Evolutionary conservation across 2,113 vertebrate species (phyloP), one percentile per base, ranked within the genome.

Genomic region (Apodemus sylvaticus): DNA sequence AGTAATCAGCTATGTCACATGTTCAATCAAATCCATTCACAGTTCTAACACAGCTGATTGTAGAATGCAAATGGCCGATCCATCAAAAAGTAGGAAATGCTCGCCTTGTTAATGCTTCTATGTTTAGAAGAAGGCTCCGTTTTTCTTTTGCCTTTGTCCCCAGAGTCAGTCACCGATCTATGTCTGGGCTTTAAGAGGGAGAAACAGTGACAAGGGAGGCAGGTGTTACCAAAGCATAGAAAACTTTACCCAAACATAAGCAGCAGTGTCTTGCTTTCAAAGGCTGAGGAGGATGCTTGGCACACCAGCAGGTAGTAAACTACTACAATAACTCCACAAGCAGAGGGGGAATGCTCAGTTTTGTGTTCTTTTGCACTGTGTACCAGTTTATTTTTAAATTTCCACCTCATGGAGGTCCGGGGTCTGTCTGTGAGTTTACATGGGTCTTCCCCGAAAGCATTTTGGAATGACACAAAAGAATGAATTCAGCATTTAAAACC

Each of bases 31-130:
- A 45, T 6, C 10, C 81, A 81, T 45, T 6, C 17, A 17, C 60
- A 20, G 88, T 76, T 88, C 48, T 64, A 70, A 88, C 5, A 36
- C 17, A 58, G 66, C n/a, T 45, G 58, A 90, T 48, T 86, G 55
- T 86, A 48, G 53, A 60, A 86, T 77, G 26, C 5, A 34, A 12
- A 9, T 64, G 70, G 86, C 10, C 51, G 42, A 68, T 70, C 24
- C n/a, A n/a, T 53, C 42, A 74, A 85, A 88, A 92, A 77, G 26
- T 20, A 95, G 91, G 79, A 78, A 12, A 91, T 74, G 17, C 29
- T 94, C 70, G 26, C 73, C 42, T 36, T 95, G 76, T 22, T 58
- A 51, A 53, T 60, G 71, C 78, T 34, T 76, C 48, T 94, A 3
- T 29, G 48, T 95, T 92, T 93, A 60, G 66, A 66, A 81, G 76